These are phyloP conservation scores for Batillaria attramentaria DNA, from an alignment of 1,140 invertebrate species.

Conservation along the genomic window DNA sequence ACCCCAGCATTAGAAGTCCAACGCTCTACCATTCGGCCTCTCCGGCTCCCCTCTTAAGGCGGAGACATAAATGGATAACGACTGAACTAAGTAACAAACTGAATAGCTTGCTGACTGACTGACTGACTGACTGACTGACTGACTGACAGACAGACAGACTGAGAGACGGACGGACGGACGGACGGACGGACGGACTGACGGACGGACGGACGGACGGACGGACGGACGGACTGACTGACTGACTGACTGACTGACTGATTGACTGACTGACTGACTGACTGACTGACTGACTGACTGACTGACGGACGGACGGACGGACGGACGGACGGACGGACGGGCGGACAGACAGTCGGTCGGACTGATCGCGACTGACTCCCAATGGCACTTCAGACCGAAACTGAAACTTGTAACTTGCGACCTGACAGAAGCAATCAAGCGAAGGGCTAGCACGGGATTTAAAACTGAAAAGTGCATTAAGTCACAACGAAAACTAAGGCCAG, in stretches of 20 bases:
- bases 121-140: slow-evolving; percentile 13
- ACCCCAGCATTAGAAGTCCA: too few relatives aligned
- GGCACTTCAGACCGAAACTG: background rate
- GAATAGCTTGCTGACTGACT: slow-evolving; percentile 1
- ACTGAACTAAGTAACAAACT: too few relatives aligned
- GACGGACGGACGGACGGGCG: slow-evolving; percentile 13
- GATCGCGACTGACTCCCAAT: background rate
- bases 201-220: background rate
- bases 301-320: slow-evolving; percentile 8
- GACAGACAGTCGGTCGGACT: background rate
- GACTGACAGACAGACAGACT: slow-evolving; percentile 1
- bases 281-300: slow-evolving; percentile 14
- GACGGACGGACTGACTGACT: slow-evolving; percentile 1
- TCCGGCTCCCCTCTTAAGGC: too few relatives aligned
- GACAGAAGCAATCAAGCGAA: background rate
- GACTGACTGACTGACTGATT: background rate
- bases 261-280: background rate
- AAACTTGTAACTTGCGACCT: background rate
- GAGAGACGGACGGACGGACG: slow-evolving; percentile 2
- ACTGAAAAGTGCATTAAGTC: too few relatives aligned
- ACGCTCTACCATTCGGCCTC: too few relatives aligned
- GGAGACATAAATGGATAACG: too few relatives aligned
- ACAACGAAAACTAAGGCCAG: too few relatives aligned
- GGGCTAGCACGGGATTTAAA: background rate
- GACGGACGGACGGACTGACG: slow-evolving; percentile 8